Conservation (phyloP, 64 coral and sea anemone species). For the Pocillopora damicornis region DNA sequence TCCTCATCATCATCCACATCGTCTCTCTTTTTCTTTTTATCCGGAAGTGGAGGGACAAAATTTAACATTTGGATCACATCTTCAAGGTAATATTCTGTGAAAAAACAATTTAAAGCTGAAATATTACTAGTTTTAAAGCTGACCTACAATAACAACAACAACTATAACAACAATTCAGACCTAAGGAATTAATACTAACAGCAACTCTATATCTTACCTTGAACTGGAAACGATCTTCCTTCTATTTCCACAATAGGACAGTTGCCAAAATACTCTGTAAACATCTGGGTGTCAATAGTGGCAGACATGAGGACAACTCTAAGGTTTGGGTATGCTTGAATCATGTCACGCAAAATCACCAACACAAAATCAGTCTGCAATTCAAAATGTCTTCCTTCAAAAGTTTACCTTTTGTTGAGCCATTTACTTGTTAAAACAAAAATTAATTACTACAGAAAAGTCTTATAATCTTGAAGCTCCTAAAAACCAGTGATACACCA, state of each 20-base stretch:
- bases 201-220: conserved; percentile 48
- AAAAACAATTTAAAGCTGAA: neutral
- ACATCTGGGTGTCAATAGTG: conserved; percentile 97
- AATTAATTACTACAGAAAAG: no score
- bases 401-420: neutral
- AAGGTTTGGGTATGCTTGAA: conserved; percentile 80
- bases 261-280: conserved; percentile 91
- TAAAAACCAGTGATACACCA: no score
- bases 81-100: conserved; percentile 91
- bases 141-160: no score
- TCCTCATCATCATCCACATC: conserved; percentile 88
- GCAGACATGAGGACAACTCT: conserved; percentile 96
- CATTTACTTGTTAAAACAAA: no score
- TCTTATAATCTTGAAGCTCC: no score
- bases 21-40: conserved; percentile 92
- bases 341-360: conserved; percentile 86
- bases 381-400: neutral
- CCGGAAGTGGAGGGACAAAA: conserved; percentile 94
- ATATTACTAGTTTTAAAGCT: neutral
- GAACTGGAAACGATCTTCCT: conserved; percentile 90
- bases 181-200: no score
- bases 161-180: no score
- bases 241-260: conserved; percentile 97
- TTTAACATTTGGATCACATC: conserved; percentile 97
- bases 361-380: conserved; percentile 90